A percentile compares a stretch with the other conserved stretches of the same genome.
Conservation (phyloP, 2,113 vertebrate genomes). For the Triplophysa rosa region DNA sequence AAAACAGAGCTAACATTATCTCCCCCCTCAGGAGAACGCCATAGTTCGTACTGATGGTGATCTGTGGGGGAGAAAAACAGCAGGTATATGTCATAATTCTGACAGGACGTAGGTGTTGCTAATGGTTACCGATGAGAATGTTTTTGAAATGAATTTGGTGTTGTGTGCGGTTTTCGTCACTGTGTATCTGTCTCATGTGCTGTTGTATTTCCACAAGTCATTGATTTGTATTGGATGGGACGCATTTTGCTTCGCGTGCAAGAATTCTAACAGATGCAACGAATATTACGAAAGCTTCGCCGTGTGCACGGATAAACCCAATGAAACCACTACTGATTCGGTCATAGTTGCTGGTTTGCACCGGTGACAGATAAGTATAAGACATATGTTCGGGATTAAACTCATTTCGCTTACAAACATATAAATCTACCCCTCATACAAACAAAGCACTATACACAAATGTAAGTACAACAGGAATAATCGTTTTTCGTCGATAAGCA, state of each 20-base stretch:
- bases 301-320: not conserved
- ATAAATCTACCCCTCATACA: constrained; percentile 2
- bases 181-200: constrained; percentile 6
- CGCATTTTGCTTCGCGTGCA: not conserved
- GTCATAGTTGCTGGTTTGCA: not conserved
- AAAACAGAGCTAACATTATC: constrained; percentile 19
- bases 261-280: constrained; percentile 19
- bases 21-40: constrained; percentile 31
- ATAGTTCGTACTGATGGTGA: constrained; percentile 38
- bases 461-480: not conserved
- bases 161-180: constrained; percentile 21
- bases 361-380: constrained; percentile 11
- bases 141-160: constrained; percentile 20
- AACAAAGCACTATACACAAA: no score
- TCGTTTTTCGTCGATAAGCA: not conserved
- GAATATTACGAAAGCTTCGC: constrained; percentile 32
- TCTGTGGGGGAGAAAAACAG: constrained; percentile 42
- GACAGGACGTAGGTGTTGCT: constrained; percentile 48
- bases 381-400: constrained; percentile 25
- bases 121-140: constrained; percentile 44
- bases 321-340: not conserved
- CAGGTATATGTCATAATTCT: constrained; percentile 44
- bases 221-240: constrained; percentile 40
- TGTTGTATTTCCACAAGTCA: constrained; percentile 18
- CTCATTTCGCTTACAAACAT: constrained; percentile 19